Percentiles rank a stretch among this genome's conserved stretches.
Evolutionary conservation across 1,140 invertebrate species (phyloP).

Genomic region (Cherax destructor): DNA sequence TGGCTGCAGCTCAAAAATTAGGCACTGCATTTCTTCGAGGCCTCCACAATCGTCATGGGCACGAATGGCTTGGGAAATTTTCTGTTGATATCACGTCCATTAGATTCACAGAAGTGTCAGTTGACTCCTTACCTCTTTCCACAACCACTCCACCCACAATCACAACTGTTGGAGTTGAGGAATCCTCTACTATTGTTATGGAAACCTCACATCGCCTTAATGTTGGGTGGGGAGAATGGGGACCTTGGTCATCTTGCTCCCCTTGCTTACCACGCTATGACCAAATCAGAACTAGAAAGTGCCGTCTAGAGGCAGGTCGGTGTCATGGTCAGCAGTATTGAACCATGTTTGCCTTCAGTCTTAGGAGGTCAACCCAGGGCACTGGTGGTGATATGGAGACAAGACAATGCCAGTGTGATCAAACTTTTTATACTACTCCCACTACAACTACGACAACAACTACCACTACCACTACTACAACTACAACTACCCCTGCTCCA

Average conservation of each 20-base stretch:
- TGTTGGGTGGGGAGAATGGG: slow-evolving; percentile 72
- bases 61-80: slow-evolving; percentile 74
- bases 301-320: slow-evolving; percentile 70
- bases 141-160: slow-evolving; percentile 39
- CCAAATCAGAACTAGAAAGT: slow-evolving; percentile 70
- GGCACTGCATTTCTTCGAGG: slow-evolving; percentile 75
- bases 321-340: slow-evolving; percentile 70
- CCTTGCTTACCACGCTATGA: slow-evolving; percentile 70
- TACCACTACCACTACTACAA: slow-evolving; percentile 31
- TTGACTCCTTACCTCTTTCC: slow-evolving; percentile 32
- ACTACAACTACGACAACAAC: slow-evolving; percentile 46
- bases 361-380: slow-evolving; percentile 56
- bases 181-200: slow-evolving; percentile 70
- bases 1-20: slow-evolving; percentile 73
- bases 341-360: slow-evolving; percentile 65
- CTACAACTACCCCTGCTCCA: slow-evolving; percentile 39
- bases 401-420: slow-evolving; percentile 64
- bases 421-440: slow-evolving; percentile 26
- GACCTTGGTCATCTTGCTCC: slow-evolving; percentile 72
- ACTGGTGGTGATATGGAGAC: slow-evolving; percentile 64
- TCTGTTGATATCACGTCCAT: slow-evolving; percentile 75
- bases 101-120: slow-evolving; percentile 73
- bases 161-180: slow-evolving; percentile 73
- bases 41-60: slow-evolving; percentile 74
- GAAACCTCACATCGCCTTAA: slow-evolving; percentile 60